These are phyloP conservation scores for Seira ritae DNA, from an alignment of 2,888 invertebrate genomes.

Conservation along the genomic window DNA sequence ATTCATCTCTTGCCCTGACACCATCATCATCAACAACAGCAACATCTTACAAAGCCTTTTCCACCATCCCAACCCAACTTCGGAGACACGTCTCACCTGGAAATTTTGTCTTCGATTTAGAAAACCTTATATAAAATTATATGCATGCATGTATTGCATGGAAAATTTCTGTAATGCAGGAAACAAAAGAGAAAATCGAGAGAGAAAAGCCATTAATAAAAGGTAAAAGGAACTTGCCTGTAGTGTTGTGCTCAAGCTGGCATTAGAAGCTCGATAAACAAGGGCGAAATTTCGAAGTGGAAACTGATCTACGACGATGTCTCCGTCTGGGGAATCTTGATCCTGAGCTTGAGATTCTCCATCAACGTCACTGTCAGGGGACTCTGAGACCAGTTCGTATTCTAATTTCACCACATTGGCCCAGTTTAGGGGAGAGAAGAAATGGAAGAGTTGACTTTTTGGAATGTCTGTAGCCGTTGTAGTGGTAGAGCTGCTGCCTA, in stretches of 20 bases:
- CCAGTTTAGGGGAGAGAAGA: conserved; percentile 71
- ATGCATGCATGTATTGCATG: too few species aligned
- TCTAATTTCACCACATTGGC: conserved; percentile 71
- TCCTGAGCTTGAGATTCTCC: conserved; percentile 51
- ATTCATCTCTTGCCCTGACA: not conserved
- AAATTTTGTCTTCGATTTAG: not conserved
- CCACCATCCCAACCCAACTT: too few species aligned
- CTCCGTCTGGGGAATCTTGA: conserved; percentile 40
- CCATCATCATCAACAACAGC: not conserved
- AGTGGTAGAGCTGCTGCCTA: conserved; percentile 10
- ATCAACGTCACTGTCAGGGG: conserved; percentile 63
- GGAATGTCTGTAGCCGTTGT: conserved; percentile 50
- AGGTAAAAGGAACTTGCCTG: conserved; percentile 59
- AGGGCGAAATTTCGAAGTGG: conserved; percentile 69
- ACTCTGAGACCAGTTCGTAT: conserved; percentile 62
- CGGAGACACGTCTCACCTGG: not conserved
- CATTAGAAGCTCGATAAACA: conserved; percentile 63
- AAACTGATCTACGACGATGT: conserved; percentile 50
- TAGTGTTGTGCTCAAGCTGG: conserved; percentile 65
- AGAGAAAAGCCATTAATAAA: not conserved
- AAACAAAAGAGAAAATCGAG: not conserved
- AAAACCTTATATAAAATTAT: not conserved
- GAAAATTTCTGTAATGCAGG: not conserved
- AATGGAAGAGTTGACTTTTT: conserved; percentile 72
- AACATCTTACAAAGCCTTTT: not conserved